Evolutionary conservation across 2,888 invertebrate genomes (phyloP), one percentile per base, ranked within the genome.

Genomic region (Germaria angustata): DNA sequence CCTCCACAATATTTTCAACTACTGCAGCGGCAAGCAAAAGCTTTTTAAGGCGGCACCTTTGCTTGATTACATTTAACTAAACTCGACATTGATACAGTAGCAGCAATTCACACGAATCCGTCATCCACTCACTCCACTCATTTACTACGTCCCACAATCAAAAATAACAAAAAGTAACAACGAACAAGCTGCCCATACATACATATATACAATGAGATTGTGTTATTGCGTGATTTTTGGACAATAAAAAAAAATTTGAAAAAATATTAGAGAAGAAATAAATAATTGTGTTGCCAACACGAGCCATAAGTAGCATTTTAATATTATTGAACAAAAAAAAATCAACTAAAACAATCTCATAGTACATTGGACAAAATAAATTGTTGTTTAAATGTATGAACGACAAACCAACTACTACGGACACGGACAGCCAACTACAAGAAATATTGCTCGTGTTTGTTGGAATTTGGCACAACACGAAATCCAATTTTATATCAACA

Each of bases 251-350:
- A 7, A 8, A 17, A 13, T 2, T 2, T 13, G n/a, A 46, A 11
- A 65, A 63, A 32, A 49, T 13, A 20, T 34, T 13, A 41, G 28
- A 55, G 20, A 63, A 66, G n/a, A n/a, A n/a, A n/a, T n/a, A 55
- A 65, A 72, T 61, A 72, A 57, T 75, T 75, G 65, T 65, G 53
- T 55, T 76, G 61, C 68, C 68, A 77, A 73, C 81, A 81, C 81
- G 81, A 81, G 81, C 81, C 78, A 78, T 65, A 78, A 73, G 81
- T 81, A 81, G 78, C 78, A 81, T 73, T 78, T 78, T 65, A 73
- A 73, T 69, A 34, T 57, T 32, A 49, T 61, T 69, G 36, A 49
- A 49, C 22, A 55, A 4, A 24, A 36, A 53, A 61, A 44, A 51
- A 41, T 15, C 22, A 53, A 65, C 13, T 32, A 24, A 44, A 53